Base-by-base conservation (phyloP, 92 coral and sea anemone species). In the Epizoanthus illoricatus region DNA sequence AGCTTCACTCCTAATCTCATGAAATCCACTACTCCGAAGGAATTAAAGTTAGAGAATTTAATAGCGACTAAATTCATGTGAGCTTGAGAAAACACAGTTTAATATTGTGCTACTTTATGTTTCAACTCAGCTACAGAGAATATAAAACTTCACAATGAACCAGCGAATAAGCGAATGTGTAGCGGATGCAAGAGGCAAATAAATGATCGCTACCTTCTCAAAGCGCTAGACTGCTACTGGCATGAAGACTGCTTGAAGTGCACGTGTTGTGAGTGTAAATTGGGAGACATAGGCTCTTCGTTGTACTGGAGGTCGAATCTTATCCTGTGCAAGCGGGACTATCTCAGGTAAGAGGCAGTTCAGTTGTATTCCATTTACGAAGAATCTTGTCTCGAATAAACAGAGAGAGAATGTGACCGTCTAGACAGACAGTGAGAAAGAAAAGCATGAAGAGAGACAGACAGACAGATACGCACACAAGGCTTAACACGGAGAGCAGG, bases 191-290 rank as follows among this genome's bases (percentile, higher is more conserved):
- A 91, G 16, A 75, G 84, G 65, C 94, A 94, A 24, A 93, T 93
- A 69, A 90, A 75, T 21, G 97, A 93, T 74, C 94, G 94, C 16
- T 93, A 88, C 79, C 86, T 93, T 18, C 86, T 93, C 23, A 85
- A 91, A 74, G 97, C 97, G 5, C 74, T 93, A 67, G 97, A 89
- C n/a, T 74, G 86, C 55, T 93, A 84, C 49, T 93, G 97, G 97
- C 97, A 93, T 63, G 97, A 93, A 73, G 94, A 89, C 1, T 93
- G 97, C 69, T 75, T 93, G 69, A 91, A 86, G 71, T 93, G 97
- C 68, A 90, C 87, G 40, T 93, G 97, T 64, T 93, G 97, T 58
- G 94, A 91, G 69, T 90, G 97, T 56, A 80, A 89, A 85, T 90
- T 93, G 13, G 97, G 94, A 2, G 97, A 93, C 69, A 93, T 93